phyloP scores from a whole-genome alignment of 2,113 vertebrate species.

The Chionomys nivalis region DNA sequence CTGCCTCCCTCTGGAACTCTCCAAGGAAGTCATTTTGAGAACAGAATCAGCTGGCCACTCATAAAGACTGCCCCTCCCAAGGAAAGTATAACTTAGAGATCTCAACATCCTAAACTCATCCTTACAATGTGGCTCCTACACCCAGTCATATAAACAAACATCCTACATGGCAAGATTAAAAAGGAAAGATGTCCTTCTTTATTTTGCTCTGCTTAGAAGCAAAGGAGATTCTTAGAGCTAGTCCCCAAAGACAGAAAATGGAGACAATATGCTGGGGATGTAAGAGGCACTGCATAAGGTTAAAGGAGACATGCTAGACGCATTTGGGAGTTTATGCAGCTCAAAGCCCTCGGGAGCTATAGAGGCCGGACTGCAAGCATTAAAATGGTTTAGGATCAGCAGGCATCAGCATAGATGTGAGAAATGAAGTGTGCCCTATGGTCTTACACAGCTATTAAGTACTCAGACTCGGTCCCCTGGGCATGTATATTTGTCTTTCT shows the following conservation, averaged over 20 bases:
- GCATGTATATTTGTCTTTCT: conserved; percentile 11
- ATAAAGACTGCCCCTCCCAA: not conserved
- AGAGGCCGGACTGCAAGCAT: not conserved
- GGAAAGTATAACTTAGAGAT: not conserved
- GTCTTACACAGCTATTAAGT: not conserved
- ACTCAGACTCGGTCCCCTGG: not conserved
- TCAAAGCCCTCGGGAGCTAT: not conserved
- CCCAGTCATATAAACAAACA: not conserved
- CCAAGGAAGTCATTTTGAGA: not conserved
- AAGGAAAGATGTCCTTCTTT: conserved; percentile 41
- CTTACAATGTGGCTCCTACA: not conserved
- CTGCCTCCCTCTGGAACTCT: not conserved
- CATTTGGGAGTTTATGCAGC: not conserved
- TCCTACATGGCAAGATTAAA: conserved; percentile 17
- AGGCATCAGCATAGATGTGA: not conserved
- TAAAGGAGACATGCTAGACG: not conserved
- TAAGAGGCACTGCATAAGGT: not conserved
- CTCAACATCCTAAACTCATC: not conserved
- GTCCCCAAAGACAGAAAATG: conserved; percentile 35
- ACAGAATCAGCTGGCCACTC: not conserved
- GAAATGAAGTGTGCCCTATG: not conserved
- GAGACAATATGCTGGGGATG: not conserved
- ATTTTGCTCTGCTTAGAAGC: conserved; percentile 51
- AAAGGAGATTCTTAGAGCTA: conserved; percentile 20
- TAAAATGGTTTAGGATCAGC: not conserved